Evolutionary conservation across 2,888 invertebrate species (phyloP), one percentile per base, ranked within the genome.

Genomic region (Nemoura dubitans): DNA sequence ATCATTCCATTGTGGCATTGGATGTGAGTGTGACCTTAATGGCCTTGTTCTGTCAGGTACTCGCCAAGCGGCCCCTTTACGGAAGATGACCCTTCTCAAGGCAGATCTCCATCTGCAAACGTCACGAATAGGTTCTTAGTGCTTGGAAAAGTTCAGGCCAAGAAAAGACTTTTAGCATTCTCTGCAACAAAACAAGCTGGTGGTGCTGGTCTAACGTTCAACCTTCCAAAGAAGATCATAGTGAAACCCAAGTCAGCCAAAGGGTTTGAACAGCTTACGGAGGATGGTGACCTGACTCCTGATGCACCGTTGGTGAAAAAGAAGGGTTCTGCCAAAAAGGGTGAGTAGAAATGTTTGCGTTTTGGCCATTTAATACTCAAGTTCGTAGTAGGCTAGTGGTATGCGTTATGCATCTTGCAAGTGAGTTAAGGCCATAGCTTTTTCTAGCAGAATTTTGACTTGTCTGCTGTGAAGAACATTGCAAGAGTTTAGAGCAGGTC

Each of bases 141-240:
- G 5, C 88, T 91, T 25, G 91, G 91, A 1, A 91, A 90, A 88
- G 90, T 90, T 27, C 90, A 91, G 86, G 92, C 92, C 6, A 92
- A 92, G 88, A 92, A 92, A 88, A 89, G 92, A 28, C 89, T 92
- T 2, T 89, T 91, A 83, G 92, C 92, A n/a, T 92, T 92, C 88
- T 91, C 91, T 27, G 89, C 90, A 87, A 89, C 90, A 0, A 91
- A 90, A 88, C 88, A 90, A 85, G 90, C 89, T 76, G 89, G 89
- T 29, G 88, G 88, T 0, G 85, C 87, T 36, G 89, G 88, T 21
- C 77, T 88, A 3, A 87, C 88, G 2, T 88, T 88, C 84, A 88
- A 88, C 28, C 87, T 88, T 27, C 86, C 87, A 7, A 88, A 88
- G 85, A 88, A 87, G 28, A 26, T 81, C 16, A 83, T 85, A 27